phyloP scores from a whole-genome alignment of 2,888 invertebrate genomes.

The Colostygia pectinataria region DNA sequence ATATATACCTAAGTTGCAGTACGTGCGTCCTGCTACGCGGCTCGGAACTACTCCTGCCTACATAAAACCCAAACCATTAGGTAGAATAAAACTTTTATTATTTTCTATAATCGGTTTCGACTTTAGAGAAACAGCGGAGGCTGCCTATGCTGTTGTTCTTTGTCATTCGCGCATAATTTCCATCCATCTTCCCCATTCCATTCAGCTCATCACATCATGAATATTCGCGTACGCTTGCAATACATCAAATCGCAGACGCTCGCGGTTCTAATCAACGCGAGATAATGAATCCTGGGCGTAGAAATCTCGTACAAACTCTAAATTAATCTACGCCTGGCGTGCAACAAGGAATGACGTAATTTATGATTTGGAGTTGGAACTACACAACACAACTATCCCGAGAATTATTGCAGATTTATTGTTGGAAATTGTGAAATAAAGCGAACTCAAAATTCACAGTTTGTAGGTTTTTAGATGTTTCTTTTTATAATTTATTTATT shows the following conservation, averaged over 20 bases:
- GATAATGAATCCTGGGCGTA: constrained; percentile 33
- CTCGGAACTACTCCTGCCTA: too few relatives aligned
- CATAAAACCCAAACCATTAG: too few relatives aligned
- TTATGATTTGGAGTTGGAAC: constrained; percentile 6
- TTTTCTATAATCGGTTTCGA: neutral
- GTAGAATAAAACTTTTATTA: neutral
- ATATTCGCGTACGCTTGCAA: constrained; percentile 25
- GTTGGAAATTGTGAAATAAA: constrained; percentile 16
- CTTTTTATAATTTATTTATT: too few relatives aligned
- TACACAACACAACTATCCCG: constrained; percentile 1
- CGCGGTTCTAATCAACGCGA: constrained; percentile 36
- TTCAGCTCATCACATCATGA: constrained; percentile 19
- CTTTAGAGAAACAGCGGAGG: neutral
- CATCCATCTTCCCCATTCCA: constrained; percentile 1
- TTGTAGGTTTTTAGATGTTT: too few relatives aligned
- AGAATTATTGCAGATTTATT: neutral
- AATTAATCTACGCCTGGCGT: constrained; percentile 9
- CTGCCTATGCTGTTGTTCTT: constrained; percentile 2
- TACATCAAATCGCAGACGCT: constrained; percentile 35
- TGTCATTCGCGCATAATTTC: constrained; percentile 7
- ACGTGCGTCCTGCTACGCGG: too few relatives aligned
- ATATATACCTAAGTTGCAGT: too few relatives aligned
- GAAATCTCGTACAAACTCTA: constrained; percentile 12
- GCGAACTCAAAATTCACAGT: too few relatives aligned
- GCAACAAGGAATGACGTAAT: constrained; percentile 17